Conservation (phyloP, 2,797 vertebrate species). For the Danio aesculapii region DNA sequence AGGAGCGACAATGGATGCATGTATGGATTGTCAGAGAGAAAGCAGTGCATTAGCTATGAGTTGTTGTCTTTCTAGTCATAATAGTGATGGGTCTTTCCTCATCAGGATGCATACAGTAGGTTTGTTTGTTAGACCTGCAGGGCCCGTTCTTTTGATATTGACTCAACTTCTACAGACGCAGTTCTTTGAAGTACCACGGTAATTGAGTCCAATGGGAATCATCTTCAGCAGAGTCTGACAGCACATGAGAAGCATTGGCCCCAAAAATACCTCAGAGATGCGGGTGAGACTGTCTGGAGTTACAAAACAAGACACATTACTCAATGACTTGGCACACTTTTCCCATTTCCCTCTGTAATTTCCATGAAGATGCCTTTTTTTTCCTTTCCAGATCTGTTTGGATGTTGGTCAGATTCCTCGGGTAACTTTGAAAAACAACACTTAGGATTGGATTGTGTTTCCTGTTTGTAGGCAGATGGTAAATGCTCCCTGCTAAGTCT, state of each 20-base stretch:
- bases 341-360: background rate
- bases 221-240: conserved; percentile 15
- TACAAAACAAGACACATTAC: conserved; percentile 10
- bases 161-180: conserved; percentile 19
- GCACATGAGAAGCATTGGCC: conserved; percentile 6
- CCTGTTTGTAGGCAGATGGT: background rate
- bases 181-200: conserved; percentile 46
- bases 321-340: conserved; percentile 9
- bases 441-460: background rate
- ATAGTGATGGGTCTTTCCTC: conserved; percentile 24
- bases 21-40: background rate
- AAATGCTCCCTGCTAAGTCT: background rate
- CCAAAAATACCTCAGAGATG: conserved; percentile 27
- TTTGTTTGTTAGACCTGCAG: conserved; percentile 34
- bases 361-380: background rate
- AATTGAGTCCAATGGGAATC: conserved; percentile 50
- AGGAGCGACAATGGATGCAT: background rate
- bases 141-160: conserved; percentile 6
- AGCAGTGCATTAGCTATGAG: background rate
- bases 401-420: background rate
- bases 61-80: conserved; percentile 11
- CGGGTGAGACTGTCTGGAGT: conserved; percentile 20
- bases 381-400: background rate
- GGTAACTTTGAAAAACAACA: background rate
- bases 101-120: conserved; percentile 15